Evolutionary conservation across 92 coral and sea anemone genomes (phyloP), one percentile per base, ranked within the genome.

Genomic region (Metridium senile): DNA sequence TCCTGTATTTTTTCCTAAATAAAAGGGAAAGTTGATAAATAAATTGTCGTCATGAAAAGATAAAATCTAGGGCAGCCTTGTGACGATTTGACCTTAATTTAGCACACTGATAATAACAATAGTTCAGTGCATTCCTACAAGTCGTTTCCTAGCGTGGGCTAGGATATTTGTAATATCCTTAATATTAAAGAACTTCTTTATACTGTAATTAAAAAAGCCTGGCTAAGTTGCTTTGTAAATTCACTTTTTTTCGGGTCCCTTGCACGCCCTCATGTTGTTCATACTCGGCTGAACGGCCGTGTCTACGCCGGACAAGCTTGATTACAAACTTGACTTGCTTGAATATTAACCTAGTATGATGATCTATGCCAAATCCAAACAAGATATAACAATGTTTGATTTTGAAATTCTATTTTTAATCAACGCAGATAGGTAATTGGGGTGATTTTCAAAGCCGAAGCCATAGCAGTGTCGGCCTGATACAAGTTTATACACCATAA

Each of bases 1-100:
- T 9, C 1, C 22, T 59, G 26, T 59, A 1, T 22, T 59, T 59
- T 59, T 25, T 59, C 13, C 26, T 4, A 0, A 1, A 25, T 6
- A 22, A 59, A 59, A 26, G 32, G 65, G 26, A 59, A 26, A 28
- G 22, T 59, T 1, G 45, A 30, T 63, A 30, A 63, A 63, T 63
- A 28, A 2, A 31, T 3, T 63, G 69, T 63, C 69, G 69, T 63
- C 69, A 63, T 63, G 45, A 4, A 3, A 20, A 28, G 69, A 63
- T 63, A 31, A 63, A 63, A 63, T 63, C 69, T 4, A 63, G n/a
- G 69, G 6, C 2, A 10, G 11, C 28, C 31, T 29, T 63, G 1
- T 73, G 78, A 73, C 68, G 78, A 34, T 35, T 33, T 73, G 78
- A 73, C 78, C 78, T 73, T 72, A 56, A 30, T 72, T 57, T 72